Evolutionary conservation across 2,888 invertebrate species (phyloP), one percentile per base, ranked within the genome.

Genomic region (Eilema depressum): DNA sequence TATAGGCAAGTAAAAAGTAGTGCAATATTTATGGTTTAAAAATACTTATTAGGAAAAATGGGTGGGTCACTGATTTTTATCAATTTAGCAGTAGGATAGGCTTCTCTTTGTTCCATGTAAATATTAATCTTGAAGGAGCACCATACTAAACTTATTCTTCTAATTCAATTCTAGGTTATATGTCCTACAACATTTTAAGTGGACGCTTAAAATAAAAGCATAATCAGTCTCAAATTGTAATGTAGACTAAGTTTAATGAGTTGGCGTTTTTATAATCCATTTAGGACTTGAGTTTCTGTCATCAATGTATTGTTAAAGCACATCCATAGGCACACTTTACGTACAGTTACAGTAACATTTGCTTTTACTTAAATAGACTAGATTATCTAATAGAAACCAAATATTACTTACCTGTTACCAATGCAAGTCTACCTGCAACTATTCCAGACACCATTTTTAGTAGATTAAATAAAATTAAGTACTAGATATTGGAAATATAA

Each of bases 371-470:
- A 37, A 0, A 37, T 37, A 14, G 8, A 53, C 53, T 23, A 14
- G 11, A 37, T 23, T 25, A 20, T 17, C 25, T 20, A 63, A 17
- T 17, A 11, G 14, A 33, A 33, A 37, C 17, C 14, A 59, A 37
- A 11, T 41, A 59, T 57, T 8, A 53, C 87, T 85, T 82, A 94
- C 95, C 95, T 73, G 95, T 95, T 20, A 95, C 95, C 57, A 95
- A 77, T 3, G 95, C 95, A 10, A 95, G 86, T 79, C 90, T 89
- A 77, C 95, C 95, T 63, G 90, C 88, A 61, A 95, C 93, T 53
- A 91, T 85, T 74, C 94, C 93, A 41, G 88, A 75, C 30, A 89
- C 91, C 93, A 93, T 94, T 81, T 89, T 85, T 79, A 41, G 66
- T 71, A 77, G 41, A n/a, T 53, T n/a, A n/a, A 10, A 8, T 53